These are phyloP conservation scores for Thyatira batis DNA, from an alignment of 2,888 invertebrate species.

Conservation along the genomic window DNA sequence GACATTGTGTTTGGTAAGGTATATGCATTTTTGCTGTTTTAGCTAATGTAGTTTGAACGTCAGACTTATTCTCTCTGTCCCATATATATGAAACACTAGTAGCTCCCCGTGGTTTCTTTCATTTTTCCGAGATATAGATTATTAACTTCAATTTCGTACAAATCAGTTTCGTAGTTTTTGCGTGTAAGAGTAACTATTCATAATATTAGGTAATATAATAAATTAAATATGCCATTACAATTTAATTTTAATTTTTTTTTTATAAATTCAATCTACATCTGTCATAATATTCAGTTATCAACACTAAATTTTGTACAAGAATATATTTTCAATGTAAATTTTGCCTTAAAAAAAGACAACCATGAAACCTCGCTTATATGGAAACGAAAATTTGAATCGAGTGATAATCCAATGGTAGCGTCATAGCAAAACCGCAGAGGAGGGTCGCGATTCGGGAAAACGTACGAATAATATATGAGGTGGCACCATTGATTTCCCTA, in stretches of 20 bases:
- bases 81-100: too few relatives aligned
- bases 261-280: too few relatives aligned
- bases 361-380: neutral
- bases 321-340: too few relatives aligned
- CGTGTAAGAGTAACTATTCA: too few relatives aligned
- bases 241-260: too few relatives aligned
- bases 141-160: neutral
- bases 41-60: neutral
- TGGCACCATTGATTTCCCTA: slow-evolving; percentile 12
- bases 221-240: too few relatives aligned
- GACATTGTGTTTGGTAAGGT: neutral
- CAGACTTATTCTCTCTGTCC: too few relatives aligned
- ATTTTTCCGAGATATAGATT: neutral
- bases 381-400: neutral
- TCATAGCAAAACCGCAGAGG: neutral
- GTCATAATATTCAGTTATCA: too few relatives aligned
- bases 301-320: too few relatives aligned
- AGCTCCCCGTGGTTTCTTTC: too few relatives aligned
- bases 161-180: too few relatives aligned
- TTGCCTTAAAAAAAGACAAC: neutral
- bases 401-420: neutral
- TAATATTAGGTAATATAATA: too few relatives aligned
- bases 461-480: slow-evolving; percentile 10
- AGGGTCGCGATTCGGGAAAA: neutral
- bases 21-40: neutral